Conservation (phyloP, 2,113 vertebrate species). For the Spermophilus dauricus region DNA sequence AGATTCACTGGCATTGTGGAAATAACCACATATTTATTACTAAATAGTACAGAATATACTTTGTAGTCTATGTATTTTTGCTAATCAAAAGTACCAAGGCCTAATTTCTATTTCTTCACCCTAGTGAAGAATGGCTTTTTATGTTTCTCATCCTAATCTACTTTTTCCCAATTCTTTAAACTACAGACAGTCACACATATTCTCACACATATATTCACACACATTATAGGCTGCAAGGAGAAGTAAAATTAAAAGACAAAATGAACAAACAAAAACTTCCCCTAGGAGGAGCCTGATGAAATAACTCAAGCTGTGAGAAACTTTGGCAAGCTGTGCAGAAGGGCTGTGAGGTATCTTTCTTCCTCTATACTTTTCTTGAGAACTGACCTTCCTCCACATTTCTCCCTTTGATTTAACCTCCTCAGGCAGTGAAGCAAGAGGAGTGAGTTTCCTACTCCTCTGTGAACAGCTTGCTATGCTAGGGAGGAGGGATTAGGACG, state of each 20-base stretch:
- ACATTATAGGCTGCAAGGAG: background rate
- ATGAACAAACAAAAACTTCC: background rate
- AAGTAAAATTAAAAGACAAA: background rate
- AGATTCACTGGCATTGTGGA: background rate
- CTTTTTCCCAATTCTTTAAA: background rate
- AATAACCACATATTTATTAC: background rate
- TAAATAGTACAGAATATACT: background rate
- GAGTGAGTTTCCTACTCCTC: background rate
- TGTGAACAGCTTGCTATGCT: fast-evolving
- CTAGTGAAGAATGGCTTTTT: background rate
- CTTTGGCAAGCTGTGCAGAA: fast-evolving
- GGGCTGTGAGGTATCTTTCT: fast-evolving
- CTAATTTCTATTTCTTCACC: background rate
- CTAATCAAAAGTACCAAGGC: background rate
- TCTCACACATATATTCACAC: background rate
- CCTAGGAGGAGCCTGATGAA: background rate
- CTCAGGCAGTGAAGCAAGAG: background rate
- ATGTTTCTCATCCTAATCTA: background rate
- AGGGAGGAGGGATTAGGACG: fast-evolving
- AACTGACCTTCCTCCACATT: fast-evolving
- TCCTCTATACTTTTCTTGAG: background rate
- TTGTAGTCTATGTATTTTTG: background rate
- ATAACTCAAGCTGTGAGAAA: background rate
- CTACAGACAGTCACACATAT: background rate
- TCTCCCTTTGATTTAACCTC: fast-evolving